phyloP scores from a whole-genome alignment of 2,888 invertebrate species.

The Pemphredon lugubris region DNA sequence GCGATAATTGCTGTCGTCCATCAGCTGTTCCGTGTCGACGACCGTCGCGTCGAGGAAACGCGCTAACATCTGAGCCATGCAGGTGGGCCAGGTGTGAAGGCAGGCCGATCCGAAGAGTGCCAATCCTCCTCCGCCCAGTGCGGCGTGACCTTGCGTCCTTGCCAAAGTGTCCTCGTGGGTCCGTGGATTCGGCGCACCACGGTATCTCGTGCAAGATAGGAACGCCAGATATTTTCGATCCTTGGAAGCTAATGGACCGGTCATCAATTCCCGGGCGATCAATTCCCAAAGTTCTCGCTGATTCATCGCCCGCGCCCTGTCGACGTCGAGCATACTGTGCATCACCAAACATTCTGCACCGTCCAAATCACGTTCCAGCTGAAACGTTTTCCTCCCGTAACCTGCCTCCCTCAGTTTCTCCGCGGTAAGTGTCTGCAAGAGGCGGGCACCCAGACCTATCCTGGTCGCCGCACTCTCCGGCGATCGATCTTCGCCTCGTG shows the following conservation, averaged over 20 bases:
- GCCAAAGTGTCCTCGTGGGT: constrained; percentile 87
- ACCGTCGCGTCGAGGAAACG: constrained; percentile 84
- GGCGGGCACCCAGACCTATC: constrained; percentile 88
- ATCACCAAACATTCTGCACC: constrained; percentile 88
- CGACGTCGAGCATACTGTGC: constrained; percentile 86
- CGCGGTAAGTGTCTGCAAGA: constrained; percentile 93
- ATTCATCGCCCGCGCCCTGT: constrained; percentile 87
- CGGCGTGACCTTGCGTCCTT: constrained; percentile 91
- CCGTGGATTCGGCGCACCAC: constrained; percentile 85
- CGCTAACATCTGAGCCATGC: constrained; percentile 86
- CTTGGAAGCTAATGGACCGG: constrained; percentile 79
- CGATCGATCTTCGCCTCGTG: constrained; percentile 84
- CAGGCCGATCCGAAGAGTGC: constrained; percentile 95
- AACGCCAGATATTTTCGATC: constrained; percentile 94
- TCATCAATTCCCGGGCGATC: constrained; percentile 92
- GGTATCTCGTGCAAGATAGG: constrained; percentile 92
- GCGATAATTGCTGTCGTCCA: constrained; percentile 96
- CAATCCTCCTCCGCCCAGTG: constrained; percentile 94
- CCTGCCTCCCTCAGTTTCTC: constrained; percentile 93
- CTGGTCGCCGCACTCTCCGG: constrained; percentile 88
- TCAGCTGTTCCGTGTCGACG: constrained; percentile 88
- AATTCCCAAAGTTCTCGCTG: constrained; percentile 92
- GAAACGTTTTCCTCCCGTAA: constrained; percentile 90
- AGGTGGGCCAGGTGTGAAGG: constrained; percentile 93
- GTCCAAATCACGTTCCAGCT: constrained; percentile 86